Evolutionary conservation across 1,140 invertebrate species (phyloP), one percentile per base, ranked within the genome.

Genomic region (Homarus americanus): DNA sequence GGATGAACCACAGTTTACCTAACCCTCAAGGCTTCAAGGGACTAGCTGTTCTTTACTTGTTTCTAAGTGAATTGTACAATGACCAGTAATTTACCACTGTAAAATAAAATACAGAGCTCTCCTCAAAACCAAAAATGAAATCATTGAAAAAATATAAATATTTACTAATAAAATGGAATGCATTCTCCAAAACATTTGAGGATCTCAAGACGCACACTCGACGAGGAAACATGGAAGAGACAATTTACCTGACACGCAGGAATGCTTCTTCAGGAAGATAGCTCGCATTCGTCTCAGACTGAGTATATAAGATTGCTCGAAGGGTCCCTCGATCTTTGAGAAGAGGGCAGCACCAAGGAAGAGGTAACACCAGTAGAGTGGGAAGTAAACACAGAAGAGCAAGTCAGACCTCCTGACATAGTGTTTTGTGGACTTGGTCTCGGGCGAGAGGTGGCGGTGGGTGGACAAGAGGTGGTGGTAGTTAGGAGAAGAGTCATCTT

Each of bases 181-280:
- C n/a, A n/a, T n/a, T n/a, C n/a, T n/a, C n/a, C n/a, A n/a, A n/a
- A n/a, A n/a, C n/a, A n/a, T n/a, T n/a, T n/a, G n/a, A n/a, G n/a
- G n/a, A n/a, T n/a, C n/a, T n/a, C n/a, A n/a, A n/a, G n/a, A n/a
- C n/a, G n/a, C n/a, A 32, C 28, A 34, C 28, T 1, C 7, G 7
- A 36, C 2, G 36, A 1, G 36, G 76, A 44, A 17, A 20, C 3
- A 44, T 17, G 2, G 17, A 20, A 15, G 9, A 79, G 41, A 9
- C 24, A 20, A 32, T 86, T 86, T 58, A 90, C 87, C 87, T 90
- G 87, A 12, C 20, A 90, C 69, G 75, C 87, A 90, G 12, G 87
- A 66, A 75, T 90, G 79, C 1, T 15, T 2, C 66, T 58, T 49
- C 15, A 90, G 66, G n/a, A 90, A 90, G 15, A 10, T 66, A 28